A percentile compares a stretch with the other conserved stretches of the same genome.
phyloP scores from a whole-genome alignment of 2,797 vertebrate genomes.

The Microctenopoma stevenorrisi region DNA sequence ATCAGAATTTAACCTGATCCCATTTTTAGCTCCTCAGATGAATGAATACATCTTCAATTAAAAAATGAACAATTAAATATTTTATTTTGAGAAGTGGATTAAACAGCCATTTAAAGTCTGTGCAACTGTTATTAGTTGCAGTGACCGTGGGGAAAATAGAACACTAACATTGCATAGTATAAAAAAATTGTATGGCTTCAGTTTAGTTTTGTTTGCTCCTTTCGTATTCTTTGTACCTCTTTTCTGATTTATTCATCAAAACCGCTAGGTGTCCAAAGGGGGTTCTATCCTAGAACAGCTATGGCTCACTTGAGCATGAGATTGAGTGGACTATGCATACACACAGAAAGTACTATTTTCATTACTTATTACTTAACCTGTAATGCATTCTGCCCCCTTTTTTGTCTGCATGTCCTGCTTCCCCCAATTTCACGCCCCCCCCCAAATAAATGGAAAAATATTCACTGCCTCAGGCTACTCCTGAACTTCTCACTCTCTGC shows the following conservation, averaged over 20 bases:
- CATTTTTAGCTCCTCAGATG: too few species aligned
- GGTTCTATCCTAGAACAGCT: conserved; percentile 50
- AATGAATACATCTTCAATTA: too few species aligned
- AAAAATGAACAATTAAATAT: too few species aligned
- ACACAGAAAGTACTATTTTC: conserved; percentile 78
- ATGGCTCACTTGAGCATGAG: conserved; percentile 80
- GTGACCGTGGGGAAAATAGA: background rate
- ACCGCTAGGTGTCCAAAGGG: conserved; percentile 56
- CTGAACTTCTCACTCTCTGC: conserved; percentile 90
- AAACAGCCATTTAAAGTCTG: background rate
- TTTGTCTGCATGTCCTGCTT: conserved; percentile 73
- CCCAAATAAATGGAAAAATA: conserved; percentile 89
- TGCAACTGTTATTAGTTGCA: background rate
- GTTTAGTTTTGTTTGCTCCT: conserved; percentile 21
- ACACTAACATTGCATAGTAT: background rate
- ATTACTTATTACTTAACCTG: conserved; percentile 89
- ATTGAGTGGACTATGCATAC: conserved; percentile 74
- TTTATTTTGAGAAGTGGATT: too few species aligned
- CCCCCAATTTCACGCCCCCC: conserved; percentile 36
- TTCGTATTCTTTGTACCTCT: conserved; percentile 14
- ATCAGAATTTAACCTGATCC: too few species aligned
- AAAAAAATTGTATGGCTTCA: background rate
- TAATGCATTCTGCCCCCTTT: conserved; percentile 80
- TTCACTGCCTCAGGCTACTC: conserved; percentile 85
- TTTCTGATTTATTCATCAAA: conserved; percentile 48